Evolutionary conservation across 2,888 invertebrate genomes (phyloP).

Genomic region (Scelioninae gen. 1): DNA sequence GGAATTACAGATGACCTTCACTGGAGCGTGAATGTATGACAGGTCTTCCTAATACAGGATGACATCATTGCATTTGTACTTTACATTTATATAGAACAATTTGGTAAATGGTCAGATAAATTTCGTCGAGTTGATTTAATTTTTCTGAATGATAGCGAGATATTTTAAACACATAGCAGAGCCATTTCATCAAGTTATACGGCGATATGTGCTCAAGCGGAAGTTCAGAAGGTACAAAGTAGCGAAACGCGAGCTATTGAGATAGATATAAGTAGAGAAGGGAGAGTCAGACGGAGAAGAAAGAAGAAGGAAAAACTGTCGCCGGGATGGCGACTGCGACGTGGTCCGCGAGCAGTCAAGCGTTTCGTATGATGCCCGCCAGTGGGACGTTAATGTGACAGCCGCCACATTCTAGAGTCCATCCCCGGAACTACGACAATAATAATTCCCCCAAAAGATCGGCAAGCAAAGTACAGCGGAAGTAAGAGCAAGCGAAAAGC

Average conservation of each 20-base stretch:
- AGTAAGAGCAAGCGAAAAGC: conserved; percentile 48
- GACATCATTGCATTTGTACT: conserved; percentile 15
- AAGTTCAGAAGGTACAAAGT: conserved; percentile 68
- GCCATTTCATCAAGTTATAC: conserved; percentile 60
- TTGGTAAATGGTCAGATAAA: conserved; percentile 49
- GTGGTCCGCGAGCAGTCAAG: conserved; percentile 75
- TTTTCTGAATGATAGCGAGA: conserved; percentile 52
- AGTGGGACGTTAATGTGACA: conserved; percentile 81
- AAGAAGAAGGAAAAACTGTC: conserved; percentile 64
- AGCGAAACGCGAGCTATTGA: conserved; percentile 36
- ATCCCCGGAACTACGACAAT: conserved; percentile 76
- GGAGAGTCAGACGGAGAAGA: conserved; percentile 39
- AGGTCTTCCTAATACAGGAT: conserved; percentile 9
- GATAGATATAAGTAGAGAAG: conserved; percentile 53
- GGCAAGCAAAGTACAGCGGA: conserved; percentile 66
- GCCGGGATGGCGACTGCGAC: conserved; percentile 72
- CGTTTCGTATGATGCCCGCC: conserved; percentile 77
- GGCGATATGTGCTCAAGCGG: conserved; percentile 71
- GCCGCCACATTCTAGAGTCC: conserved; percentile 78
- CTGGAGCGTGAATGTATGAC: conserved; percentile 1
- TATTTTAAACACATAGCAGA: conserved; percentile 60
- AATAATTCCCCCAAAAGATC: conserved; percentile 75
- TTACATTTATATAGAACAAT: conserved; percentile 39
- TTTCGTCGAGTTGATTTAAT: conserved; percentile 56
- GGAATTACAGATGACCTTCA: not conserved